These are phyloP conservation scores for Conchocele bisecta DNA, from an alignment of 2,888 invertebrate species.

Conservation along the genomic window DNA sequence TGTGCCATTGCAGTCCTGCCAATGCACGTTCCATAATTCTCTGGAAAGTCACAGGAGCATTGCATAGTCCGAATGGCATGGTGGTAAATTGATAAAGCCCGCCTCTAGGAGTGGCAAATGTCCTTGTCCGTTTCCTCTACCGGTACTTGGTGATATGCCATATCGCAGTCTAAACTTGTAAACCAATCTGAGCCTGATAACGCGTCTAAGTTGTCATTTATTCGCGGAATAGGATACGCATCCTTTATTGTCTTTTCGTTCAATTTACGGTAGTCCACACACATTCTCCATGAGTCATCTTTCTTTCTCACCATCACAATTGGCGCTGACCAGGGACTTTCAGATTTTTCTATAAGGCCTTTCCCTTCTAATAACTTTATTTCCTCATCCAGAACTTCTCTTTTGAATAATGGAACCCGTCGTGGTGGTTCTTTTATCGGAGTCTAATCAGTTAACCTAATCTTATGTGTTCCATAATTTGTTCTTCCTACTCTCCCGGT, in stretches of 20 bases:
- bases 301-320: constrained; percentile 22
- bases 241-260: constrained; percentile 31
- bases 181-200: constrained; percentile 23
- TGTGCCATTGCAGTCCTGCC: constrained; percentile 49
- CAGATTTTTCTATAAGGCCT: constrained; percentile 26
- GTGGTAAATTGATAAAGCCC: constrained; percentile 12
- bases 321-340: constrained; percentile 4
- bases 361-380: constrained; percentile 23
- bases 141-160: constrained; percentile 27
- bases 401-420: constrained; percentile 12
- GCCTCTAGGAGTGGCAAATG: constrained; percentile 25
- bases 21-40: constrained; percentile 22
- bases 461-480: constrained; percentile 14
- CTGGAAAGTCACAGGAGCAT: neutral
- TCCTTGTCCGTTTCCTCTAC: constrained; percentile 25
- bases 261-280: constrained; percentile 12
- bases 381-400: constrained; percentile 22
- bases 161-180: constrained; percentile 20
- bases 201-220: constrained; percentile 6
- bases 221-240: constrained; percentile 19
- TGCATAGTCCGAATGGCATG: constrained; percentile 6
- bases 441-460: constrained; percentile 21
- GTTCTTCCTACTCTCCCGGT: constrained; percentile 9
- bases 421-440: constrained; percentile 17
- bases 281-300: constrained; percentile 17